These are phyloP conservation scores for Okapia johnstoni DNA, from an alignment of 2,113 vertebrate species.

Conservation along the genomic window DNA sequence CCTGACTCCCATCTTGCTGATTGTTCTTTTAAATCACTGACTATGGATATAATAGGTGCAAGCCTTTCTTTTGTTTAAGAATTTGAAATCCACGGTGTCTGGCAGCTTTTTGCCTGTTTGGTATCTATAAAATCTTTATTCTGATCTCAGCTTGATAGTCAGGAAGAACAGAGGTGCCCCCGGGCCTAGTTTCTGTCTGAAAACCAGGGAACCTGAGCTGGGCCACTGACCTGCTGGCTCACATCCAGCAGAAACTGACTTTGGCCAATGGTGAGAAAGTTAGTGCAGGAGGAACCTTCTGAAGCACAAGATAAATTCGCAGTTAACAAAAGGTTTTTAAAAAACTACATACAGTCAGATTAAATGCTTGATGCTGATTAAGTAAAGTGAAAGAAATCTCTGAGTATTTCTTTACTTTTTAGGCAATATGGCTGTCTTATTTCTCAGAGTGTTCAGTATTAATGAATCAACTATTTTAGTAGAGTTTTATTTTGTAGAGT, in stretches of 20 bases:
- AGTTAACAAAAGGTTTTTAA: background rate
- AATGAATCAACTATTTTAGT: background rate
- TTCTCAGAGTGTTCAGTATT: background rate
- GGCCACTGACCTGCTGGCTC: background rate
- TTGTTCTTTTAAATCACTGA: background rate
- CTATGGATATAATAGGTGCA: background rate
- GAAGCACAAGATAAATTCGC: background rate
- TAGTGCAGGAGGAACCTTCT: background rate
- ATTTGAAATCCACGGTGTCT: background rate
- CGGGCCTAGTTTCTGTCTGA: background rate
- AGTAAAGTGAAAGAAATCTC: background rate
- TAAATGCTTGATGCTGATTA: background rate
- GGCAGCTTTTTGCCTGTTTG: background rate
- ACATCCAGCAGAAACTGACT: background rate
- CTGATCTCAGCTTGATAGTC: background rate
- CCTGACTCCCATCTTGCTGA: background rate
- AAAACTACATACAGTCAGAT: background rate
- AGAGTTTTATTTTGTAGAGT: background rate
- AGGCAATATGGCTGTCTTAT: background rate
- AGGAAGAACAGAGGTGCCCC: background rate
- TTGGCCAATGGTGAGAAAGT: background rate
- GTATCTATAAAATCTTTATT: background rate
- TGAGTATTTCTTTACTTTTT: background rate
- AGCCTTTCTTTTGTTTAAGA: background rate
- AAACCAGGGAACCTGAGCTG: no score